A percentile compares a stretch with the other conserved stretches of the same genome.
These are phyloP conservation scores for Antheraea assamensis DNA, from an alignment of 2,888 invertebrate species.

Conservation along the genomic window DNA sequence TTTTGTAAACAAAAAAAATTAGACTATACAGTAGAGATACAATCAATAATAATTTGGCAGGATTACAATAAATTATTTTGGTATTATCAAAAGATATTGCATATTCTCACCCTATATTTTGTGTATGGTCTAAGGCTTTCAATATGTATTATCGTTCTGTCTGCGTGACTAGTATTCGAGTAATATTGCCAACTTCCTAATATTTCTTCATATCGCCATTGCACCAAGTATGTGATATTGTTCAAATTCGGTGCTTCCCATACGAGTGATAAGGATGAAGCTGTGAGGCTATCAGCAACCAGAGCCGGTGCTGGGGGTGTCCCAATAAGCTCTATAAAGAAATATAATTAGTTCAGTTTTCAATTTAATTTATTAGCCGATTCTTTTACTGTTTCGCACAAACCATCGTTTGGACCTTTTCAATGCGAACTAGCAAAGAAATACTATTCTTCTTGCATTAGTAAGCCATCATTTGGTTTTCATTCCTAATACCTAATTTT, in stretches of 20 bases:
- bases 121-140: conserved; percentile 93
- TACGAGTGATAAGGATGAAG: conserved; percentile 89
- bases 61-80: neutral
- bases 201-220: conserved; percentile 88
- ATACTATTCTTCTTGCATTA: too few relatives aligned
- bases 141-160: conserved; percentile 86
- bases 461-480: too few relatives aligned
- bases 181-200: conserved; percentile 92
- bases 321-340: conserved; percentile 82
- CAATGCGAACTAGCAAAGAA: too few relatives aligned
- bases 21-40: too few relatives aligned
- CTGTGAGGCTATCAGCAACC: conserved; percentile 88
- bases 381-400: too few relatives aligned
- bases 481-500: too few relatives aligned
- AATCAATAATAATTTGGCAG: too few relatives aligned
- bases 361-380: too few relatives aligned
- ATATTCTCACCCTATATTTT: conserved; percentile 89
- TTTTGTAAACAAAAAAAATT: too few relatives aligned
- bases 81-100: neutral
- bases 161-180: conserved; percentile 86
- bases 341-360: conserved; percentile 1
- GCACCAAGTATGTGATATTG: conserved; percentile 85
- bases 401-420: too few relatives aligned
- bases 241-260: conserved; percentile 86
- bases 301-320: conserved; percentile 88